Conservation (phyloP, 2,888 invertebrate species). For the Xestia xanthographa region DNA sequence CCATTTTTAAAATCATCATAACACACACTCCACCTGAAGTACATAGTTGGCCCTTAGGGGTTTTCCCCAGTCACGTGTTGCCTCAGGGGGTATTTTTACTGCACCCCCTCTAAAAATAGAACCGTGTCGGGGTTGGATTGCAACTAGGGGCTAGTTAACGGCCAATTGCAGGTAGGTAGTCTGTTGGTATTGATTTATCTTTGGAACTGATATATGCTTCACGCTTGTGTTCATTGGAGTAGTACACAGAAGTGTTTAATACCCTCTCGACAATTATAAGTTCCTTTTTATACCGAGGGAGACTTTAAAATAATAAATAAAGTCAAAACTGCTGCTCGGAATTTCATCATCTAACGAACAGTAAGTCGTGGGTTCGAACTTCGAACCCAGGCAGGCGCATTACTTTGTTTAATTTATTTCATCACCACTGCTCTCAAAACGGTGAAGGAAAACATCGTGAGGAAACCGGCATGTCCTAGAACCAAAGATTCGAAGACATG, state of each 20-base stretch:
- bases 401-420: too few species aligned
- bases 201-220: not conserved
- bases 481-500: too few species aligned
- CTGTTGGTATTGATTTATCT: slow-evolving; percentile 35
- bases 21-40: not conserved
- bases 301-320: too few species aligned
- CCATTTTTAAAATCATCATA: not conserved
- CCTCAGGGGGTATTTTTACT: slow-evolving; percentile 42
- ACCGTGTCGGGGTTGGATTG: slow-evolving; percentile 34
- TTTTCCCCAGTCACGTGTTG: slow-evolving; percentile 30
- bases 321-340: too few species aligned
- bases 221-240: not conserved
- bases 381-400: too few species aligned
- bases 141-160: slow-evolving; percentile 30
- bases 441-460: too few species aligned
- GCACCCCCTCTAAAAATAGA: slow-evolving; percentile 50
- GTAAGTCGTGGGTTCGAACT: too few species aligned
- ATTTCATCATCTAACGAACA: too few species aligned
- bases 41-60: not conserved
- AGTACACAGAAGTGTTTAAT: not conserved
- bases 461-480: too few species aligned
- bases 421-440: too few species aligned
- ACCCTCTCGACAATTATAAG: not conserved
- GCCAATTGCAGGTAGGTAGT: slow-evolving; percentile 31
- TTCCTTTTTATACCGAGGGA: not conserved